Evolutionary conservation across 2,797 vertebrate genomes (phyloP).

Genomic region (Chaenodraco wilsoni): DNA sequence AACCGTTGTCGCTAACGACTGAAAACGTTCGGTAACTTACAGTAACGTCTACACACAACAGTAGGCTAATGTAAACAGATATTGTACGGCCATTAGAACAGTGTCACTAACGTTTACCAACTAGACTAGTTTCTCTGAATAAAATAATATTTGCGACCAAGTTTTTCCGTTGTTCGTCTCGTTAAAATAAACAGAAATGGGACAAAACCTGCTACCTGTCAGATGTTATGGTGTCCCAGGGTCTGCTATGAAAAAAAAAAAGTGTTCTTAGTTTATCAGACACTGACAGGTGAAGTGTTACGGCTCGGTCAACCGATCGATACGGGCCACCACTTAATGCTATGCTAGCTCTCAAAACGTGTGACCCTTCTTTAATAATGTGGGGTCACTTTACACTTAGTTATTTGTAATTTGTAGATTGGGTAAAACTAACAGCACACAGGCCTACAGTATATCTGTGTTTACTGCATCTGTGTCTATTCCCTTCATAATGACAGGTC

Average conservation of each 20-base stretch:
- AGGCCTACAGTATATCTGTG: too few species aligned
- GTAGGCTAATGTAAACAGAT: too few species aligned
- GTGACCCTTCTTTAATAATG: background rate
- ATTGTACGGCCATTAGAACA: background rate
- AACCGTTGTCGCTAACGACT: slow-evolving; percentile 2
- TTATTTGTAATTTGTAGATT: too few species aligned
- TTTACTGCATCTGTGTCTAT: too few species aligned
- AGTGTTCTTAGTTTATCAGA: background rate
- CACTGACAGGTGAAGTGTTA: slow-evolving; percentile 11
- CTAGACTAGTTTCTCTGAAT: background rate
- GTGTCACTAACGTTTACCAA: too few species aligned
- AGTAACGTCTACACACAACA: background rate
- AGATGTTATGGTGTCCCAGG: background rate
- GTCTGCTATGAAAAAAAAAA: background rate
- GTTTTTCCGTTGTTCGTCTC: background rate
- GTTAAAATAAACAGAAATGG: background rate
- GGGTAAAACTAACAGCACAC: too few species aligned
- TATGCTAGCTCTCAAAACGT: background rate
- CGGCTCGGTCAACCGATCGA: background rate
- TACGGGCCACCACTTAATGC: background rate
- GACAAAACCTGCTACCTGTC: slow-evolving; percentile 23
- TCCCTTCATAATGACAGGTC: too few species aligned
- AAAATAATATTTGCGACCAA: background rate
- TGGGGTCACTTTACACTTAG: too few species aligned
- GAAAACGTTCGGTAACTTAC: background rate